These are phyloP conservation scores for Polypterus bichir DNA, from an alignment of 2,113 vertebrate species.

Conservation along the genomic window DNA sequence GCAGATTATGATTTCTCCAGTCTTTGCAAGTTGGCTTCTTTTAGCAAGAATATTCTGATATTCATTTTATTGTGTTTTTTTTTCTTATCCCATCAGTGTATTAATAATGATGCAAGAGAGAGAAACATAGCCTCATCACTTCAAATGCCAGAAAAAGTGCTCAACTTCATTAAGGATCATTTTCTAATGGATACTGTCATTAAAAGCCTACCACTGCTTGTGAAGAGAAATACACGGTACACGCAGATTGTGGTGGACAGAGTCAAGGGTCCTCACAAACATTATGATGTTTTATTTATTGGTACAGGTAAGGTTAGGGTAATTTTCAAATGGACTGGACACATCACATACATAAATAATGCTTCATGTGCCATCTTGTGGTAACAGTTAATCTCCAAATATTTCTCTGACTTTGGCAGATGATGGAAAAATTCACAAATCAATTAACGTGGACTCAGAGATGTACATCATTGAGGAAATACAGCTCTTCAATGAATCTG, in stretches of 20 bases:
- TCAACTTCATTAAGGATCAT: conserved; percentile 94
- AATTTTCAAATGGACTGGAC: not conserved
- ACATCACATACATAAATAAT: no score
- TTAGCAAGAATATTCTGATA: no score
- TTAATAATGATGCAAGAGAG: conserved; percentile 61
- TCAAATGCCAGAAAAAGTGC: conserved; percentile 85
- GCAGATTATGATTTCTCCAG: no score
- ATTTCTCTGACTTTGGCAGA: conserved; percentile 42
- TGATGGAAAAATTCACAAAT: conserved; percentile 80
- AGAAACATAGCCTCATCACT: conserved; percentile 73
- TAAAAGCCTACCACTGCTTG: conserved; percentile 67
- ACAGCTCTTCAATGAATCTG: conserved; percentile 60
- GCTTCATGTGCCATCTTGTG: no score
- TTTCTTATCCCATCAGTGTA: conserved; percentile 53
- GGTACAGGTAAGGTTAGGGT: conserved; percentile 60
- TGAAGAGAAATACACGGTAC: conserved; percentile 69
- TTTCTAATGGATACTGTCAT: conserved; percentile 85
- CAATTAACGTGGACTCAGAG: conserved; percentile 47
- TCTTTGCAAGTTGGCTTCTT: no score
- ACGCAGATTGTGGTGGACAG: conserved; percentile 71
- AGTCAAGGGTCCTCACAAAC: conserved; percentile 30
- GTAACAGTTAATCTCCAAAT: no score
- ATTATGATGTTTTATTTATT: conserved; percentile 75
- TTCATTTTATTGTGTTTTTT: not conserved
- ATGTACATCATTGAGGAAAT: conserved; percentile 83